These are phyloP conservation scores for Aleiodes leptofemur DNA, from an alignment of 2,888 invertebrate genomes.

Conservation along the genomic window DNA sequence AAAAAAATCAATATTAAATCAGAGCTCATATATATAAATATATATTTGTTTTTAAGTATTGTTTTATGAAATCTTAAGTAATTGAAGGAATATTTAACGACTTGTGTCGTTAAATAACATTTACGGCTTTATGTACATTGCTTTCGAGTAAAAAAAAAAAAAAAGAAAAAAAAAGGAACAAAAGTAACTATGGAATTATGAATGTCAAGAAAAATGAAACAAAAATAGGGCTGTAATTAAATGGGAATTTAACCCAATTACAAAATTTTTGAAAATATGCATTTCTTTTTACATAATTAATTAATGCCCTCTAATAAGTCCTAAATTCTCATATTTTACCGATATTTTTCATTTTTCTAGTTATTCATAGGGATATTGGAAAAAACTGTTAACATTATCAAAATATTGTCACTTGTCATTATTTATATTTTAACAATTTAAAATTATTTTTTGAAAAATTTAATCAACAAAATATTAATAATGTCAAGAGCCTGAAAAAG, in stretches of 20 bases:
- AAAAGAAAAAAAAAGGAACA: constrained; percentile 15
- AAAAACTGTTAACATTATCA: no score
- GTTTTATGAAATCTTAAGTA: constrained; percentile 50
- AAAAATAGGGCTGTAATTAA: constrained; percentile 58
- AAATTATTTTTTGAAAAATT: no score
- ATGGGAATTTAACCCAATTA: constrained; percentile 56
- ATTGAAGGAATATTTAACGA: constrained; percentile 39
- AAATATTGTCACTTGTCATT: no score
- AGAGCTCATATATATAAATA: constrained; percentile 58
- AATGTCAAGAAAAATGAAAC: constrained; percentile 55
- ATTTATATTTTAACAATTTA: no score
- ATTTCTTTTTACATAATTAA: constrained; percentile 15
- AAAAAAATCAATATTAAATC: constrained; percentile 44
- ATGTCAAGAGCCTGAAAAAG: no score
- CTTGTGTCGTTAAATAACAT: constrained; percentile 49
- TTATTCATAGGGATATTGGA: no score
- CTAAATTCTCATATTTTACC: no score
- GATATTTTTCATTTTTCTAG: no score
- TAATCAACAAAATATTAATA: no score
- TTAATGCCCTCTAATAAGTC: no score
- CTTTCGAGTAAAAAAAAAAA: constrained; percentile 60
- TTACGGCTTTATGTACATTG: constrained; percentile 63
- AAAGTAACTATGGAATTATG: constrained; percentile 54
- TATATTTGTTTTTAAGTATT: constrained; percentile 60
- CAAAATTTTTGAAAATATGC: constrained; percentile 56